These are phyloP conservation scores for Euwallacea similis DNA, from an alignment of 1,140 invertebrate species.

Conservation along the genomic window DNA sequence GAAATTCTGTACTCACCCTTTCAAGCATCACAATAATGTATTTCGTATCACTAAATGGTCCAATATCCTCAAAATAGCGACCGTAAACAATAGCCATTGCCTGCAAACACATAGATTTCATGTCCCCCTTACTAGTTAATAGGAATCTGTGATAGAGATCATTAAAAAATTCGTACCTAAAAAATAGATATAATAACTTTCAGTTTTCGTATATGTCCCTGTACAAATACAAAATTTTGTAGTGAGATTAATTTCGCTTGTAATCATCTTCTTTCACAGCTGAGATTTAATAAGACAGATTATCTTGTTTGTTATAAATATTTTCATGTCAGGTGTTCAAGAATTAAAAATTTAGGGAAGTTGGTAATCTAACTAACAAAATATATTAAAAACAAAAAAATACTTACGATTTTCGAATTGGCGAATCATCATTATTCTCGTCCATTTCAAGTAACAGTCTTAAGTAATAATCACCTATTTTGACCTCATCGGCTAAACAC, in stretches of 20 bases:
- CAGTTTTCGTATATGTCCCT: too few relatives aligned
- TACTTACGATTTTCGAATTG: constrained; percentile 84
- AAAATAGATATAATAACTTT: constrained; percentile 36
- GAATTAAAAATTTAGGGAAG: too few relatives aligned
- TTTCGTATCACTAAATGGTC: constrained; percentile 94
- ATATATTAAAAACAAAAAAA: neutral
- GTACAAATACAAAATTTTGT: too few relatives aligned
- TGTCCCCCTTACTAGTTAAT: constrained; percentile 78
- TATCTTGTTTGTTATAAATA: too few relatives aligned
- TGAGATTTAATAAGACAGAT: too few relatives aligned
- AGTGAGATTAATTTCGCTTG: too few relatives aligned
- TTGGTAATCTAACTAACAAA: too few relatives aligned
- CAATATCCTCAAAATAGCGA: constrained; percentile 94
- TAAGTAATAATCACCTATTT: constrained; percentile 98
- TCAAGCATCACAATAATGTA: constrained; percentile 96
- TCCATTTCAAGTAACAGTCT: constrained; percentile 91
- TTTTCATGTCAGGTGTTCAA: too few relatives aligned
- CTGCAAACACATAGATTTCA: constrained; percentile 95
- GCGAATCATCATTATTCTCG: constrained; percentile 80
- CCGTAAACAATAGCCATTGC: constrained; percentile 98
- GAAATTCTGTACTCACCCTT: constrained; percentile 61
- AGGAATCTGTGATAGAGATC: constrained; percentile 97
- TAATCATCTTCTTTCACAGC: too few relatives aligned
- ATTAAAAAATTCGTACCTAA: constrained; percentile 96
- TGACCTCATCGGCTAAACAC: constrained; percentile 93